Conservation (phyloP, 2,113 vertebrate species). For the Bujurquina vittata region DNA sequence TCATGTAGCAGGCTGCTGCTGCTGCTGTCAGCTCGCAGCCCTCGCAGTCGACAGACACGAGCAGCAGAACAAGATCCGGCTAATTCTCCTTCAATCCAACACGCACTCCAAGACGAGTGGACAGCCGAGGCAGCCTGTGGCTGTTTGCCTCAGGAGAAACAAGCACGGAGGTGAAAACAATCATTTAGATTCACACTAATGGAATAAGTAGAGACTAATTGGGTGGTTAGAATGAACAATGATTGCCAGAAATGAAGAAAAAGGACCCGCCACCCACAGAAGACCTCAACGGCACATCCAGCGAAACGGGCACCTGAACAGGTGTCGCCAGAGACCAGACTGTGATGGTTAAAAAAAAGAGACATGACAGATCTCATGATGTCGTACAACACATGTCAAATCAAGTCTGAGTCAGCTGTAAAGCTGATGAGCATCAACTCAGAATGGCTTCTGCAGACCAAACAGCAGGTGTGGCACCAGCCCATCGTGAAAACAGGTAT, state of each 20-base stretch:
- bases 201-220: neutral
- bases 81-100: constrained; percentile 52
- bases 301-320: neutral
- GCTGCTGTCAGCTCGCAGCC: constrained; percentile 47
- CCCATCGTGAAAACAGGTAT: neutral
- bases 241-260: neutral
- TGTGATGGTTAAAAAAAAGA: neutral
- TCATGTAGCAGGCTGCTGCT: constrained; percentile 51
- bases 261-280: neutral
- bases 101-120: constrained; percentile 7
- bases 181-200: neutral
- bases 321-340: neutral
- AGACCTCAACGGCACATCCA: neutral
- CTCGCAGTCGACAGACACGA: constrained; percentile 34
- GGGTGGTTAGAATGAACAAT: neutral
- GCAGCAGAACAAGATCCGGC: constrained; percentile 56
- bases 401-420: neutral
- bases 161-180: neutral
- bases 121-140: constrained; percentile 18
- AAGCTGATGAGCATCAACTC: neutral
- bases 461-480: neutral
- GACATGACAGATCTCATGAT: neutral
- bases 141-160: neutral
- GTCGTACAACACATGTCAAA: no score
- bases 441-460: neutral